Conservation (phyloP, 1,140 invertebrate genomes). For the Orius insidiosus region DNA sequence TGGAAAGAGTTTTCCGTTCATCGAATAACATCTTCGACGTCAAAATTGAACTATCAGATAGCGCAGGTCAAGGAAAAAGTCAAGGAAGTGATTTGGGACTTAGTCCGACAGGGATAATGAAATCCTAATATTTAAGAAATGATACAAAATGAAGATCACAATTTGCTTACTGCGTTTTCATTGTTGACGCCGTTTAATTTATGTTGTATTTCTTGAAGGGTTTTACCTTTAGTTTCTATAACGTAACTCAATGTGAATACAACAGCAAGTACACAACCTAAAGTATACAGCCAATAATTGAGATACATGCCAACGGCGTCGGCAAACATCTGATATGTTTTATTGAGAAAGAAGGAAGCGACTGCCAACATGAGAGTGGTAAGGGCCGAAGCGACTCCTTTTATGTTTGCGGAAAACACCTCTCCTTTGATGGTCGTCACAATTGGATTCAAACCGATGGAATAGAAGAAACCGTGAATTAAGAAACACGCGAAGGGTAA, state of each 20-base stretch:
- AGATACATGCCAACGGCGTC: slow-evolving; percentile 41
- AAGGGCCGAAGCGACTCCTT: slow-evolving; percentile 15
- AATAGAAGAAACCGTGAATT: slow-evolving; percentile 15
- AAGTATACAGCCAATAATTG: slow-evolving; percentile 64
- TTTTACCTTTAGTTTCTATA: slow-evolving; percentile 67
- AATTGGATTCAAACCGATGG: slow-evolving; percentile 16
- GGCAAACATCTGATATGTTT: slow-evolving; percentile 44
- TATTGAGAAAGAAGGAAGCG: slow-evolving; percentile 47
- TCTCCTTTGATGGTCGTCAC: slow-evolving; percentile 17
- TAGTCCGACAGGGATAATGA: no score
- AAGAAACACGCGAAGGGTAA: slow-evolving; percentile 16
- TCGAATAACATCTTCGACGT: no score
- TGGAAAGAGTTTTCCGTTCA: no score
- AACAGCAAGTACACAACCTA: slow-evolving; percentile 34
- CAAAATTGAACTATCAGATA: no score
- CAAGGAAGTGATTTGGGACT: no score
- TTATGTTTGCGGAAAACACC: slow-evolving; percentile 16
- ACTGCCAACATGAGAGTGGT: slow-evolving; percentile 17
- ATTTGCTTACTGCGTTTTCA: slow-evolving; percentile 8
- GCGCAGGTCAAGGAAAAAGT: no score
- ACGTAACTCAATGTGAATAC: slow-evolving; percentile 47
- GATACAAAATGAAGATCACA: slow-evolving; percentile 14
- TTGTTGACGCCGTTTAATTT: slow-evolving; percentile 20
- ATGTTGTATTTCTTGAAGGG: slow-evolving; percentile 51
- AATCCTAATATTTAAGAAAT: neutral